Evolutionary conservation across 2,113 vertebrate genomes (phyloP), one percentile per base, ranked within the genome.

Genomic region (Catharus minimus): DNA sequence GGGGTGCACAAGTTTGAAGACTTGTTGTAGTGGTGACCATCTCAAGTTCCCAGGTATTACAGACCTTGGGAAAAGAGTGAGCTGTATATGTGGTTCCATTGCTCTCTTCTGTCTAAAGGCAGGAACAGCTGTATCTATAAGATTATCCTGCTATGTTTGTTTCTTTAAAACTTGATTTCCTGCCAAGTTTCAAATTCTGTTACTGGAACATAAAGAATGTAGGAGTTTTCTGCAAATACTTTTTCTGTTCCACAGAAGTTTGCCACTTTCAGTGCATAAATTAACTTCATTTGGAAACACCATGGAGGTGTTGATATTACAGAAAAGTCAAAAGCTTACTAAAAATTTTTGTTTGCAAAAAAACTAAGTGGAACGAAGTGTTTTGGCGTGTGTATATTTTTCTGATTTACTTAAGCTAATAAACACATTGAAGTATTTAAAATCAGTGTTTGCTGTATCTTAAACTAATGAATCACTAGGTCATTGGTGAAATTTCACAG

Each of bases 241-340:
- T 86, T 44, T 61, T 44, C 38, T 61, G 32, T 91, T 71, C n/a
- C 28, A 21, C 2, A 2, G 28, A 79, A 57, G 20, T 38, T 17
- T 79, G 27, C 55, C 26, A 23, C 12, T 76, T 82, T 28, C 4
- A 22, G 28, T 73, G 26, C 18, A 15, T 73, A 58, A 65, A 73
- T 88, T 73, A 77, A 7, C 23, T 88, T 65, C 30, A 55, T 66
- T 23, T 78, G 67, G 33, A 80, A 88, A 58, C 73, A 55, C 7
- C n/a, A 8, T 7, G 15, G 32, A 74, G 39, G 20, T 86, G 41
- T 80, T 80, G 60, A 69, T 80, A 66, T 4, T 73, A 43, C 33
- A 69, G 50, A 76, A 43, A 62, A 86, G 79, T 66, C 50, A 66
- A 46, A 80, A 89, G n/a, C 77, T 92, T 67, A 32, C 39, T 71